Evolutionary conservation across 2,113 vertebrate genomes (phyloP).

Genomic region (Cheilinus undulatus): DNA sequence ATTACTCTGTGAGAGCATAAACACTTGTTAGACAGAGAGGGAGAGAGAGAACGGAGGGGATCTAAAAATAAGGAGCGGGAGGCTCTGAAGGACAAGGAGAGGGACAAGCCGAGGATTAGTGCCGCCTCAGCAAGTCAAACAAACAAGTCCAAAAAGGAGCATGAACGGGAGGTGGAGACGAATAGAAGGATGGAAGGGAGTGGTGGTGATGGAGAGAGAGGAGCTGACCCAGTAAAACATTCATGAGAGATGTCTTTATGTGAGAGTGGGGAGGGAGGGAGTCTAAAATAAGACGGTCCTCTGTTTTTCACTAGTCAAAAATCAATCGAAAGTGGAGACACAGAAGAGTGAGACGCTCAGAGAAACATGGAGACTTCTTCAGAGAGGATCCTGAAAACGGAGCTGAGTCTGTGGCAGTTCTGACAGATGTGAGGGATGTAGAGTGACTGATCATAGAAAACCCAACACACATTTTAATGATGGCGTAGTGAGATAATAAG

Average conservation of each 20-base stretch:
- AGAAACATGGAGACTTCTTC: slow-evolving; percentile 4
- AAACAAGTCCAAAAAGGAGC: slow-evolving; percentile 61
- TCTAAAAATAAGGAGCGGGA: slow-evolving; percentile 71
- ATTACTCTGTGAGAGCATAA: slow-evolving; percentile 39
- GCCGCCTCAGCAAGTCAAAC: slow-evolving; percentile 66
- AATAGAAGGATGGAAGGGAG: slow-evolving; percentile 28
- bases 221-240: slow-evolving; percentile 73
- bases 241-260: slow-evolving; percentile 67
- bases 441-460: slow-evolving; percentile 19
- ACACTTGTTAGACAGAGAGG: slow-evolving; percentile 57
- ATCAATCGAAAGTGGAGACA: slow-evolving; percentile 21
- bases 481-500: slow-evolving; percentile 26
- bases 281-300: slow-evolving; percentile 66
- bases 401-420: slow-evolving; percentile 16
- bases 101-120: slow-evolving; percentile 66
- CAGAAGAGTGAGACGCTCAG: neutral
- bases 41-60: slow-evolving; percentile 26
- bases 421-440: slow-evolving; percentile 20
- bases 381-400: neutral
- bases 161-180: slow-evolving; percentile 50
- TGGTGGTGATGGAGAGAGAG: slow-evolving; percentile 34
- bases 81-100: slow-evolving; percentile 35
- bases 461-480: slow-evolving; percentile 21
- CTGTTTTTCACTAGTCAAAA: slow-evolving; percentile 27
- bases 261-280: slow-evolving; percentile 22